Base-by-base conservation (phyloP, 1,140 invertebrate species). In the Pogonomyrmex californicus region DNA sequence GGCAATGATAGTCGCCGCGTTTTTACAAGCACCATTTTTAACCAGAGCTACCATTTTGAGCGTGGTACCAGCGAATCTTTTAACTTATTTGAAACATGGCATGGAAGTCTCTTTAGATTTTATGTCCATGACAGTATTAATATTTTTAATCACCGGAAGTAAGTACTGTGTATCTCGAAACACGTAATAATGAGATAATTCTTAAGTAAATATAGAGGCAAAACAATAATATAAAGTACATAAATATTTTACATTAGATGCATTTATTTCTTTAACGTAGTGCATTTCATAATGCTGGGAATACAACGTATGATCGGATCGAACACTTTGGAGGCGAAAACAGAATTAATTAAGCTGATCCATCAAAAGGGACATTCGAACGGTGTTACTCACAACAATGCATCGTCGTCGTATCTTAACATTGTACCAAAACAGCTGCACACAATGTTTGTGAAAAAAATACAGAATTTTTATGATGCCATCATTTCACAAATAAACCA, bases 81-180 rank as follows among this genome's bases (percentile, higher is more conserved):
- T 88, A 33, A 90, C 93, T 2, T 95, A 91, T 58, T 93, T 94
- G 54, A 95, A 95, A 87, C 93, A 95, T 75, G 95, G 95, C 36
- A 88, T 92, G 62, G 89, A 92, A 12, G 91, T 92, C 33, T 92
- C 88, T 87, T 83, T 95, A 23, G 94, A 95, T 87, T 95, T 95
- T 65, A 88, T 91, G 51, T 94, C 94, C 17, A 91, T 95, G 2
- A 94, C 94, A 3, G 81, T 91, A 0, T 85, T 95, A 44, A 93
- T 95, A 91, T 85, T 94, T 23, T 88, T 95, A 49, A 95, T 95
- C 36, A 95, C 94, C 4, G 88, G 82, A 71, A 92, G 95, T 95
- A 89, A 91, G 94, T 90, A 89, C 73, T 47, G 49, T 23, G 47
- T 38, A 12, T 76, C 78, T n/a, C 14, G 7, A 73, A 68, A 63